Conservation (phyloP, 2,888 invertebrate species). For the Penaeus monodon region DNA sequence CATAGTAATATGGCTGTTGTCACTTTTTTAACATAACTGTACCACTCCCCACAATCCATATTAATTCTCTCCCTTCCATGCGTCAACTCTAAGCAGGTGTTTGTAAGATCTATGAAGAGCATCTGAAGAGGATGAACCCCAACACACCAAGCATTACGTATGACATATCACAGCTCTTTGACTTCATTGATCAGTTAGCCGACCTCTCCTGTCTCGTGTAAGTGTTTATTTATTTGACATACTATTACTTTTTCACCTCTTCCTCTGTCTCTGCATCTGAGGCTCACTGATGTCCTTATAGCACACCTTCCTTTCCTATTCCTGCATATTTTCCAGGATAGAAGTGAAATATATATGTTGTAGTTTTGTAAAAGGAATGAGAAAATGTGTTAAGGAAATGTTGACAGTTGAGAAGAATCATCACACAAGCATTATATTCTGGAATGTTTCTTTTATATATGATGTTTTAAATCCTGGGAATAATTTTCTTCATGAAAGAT, state of each 20-base stretch:
- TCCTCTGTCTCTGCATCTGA: neutral
- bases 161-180: constrained; percentile 97
- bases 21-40: too few relatives aligned
- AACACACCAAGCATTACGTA: constrained; percentile 97
- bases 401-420: too few relatives aligned
- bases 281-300: neutral
- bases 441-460: too few relatives aligned
- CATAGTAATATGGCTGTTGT: too few relatives aligned
- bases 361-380: too few relatives aligned
- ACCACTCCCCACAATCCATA: neutral
- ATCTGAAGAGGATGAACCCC: constrained; percentile 94
- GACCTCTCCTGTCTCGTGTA: constrained; percentile 96
- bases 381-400: too few relatives aligned
- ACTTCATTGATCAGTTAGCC: constrained; percentile 95
- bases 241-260: constrained; percentile 4
- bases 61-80: constrained; percentile 1
- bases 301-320: neutral
- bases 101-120: constrained; percentile 99
- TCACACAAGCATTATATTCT: too few relatives aligned
- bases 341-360: too few relatives aligned
- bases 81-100: constrained; percentile 75
- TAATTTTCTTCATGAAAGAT: too few relatives aligned
- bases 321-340: too few relatives aligned
- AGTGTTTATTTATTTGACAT: constrained; percentile 67
- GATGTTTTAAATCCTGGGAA: too few relatives aligned